These are phyloP conservation scores for Leptoclinus maculatus DNA, from an alignment of 2,797 vertebrate genomes.

Conservation along the genomic window DNA sequence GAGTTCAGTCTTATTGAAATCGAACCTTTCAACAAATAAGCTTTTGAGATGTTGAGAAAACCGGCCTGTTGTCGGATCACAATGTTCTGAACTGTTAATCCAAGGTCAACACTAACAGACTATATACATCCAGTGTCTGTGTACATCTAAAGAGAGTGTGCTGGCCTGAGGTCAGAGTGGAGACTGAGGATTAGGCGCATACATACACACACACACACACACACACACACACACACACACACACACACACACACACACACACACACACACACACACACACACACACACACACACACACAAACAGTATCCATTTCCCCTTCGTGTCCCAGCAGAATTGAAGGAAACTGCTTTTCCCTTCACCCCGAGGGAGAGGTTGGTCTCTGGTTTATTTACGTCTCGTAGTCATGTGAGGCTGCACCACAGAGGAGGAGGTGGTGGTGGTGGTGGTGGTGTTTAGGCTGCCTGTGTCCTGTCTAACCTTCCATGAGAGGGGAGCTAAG, in stretches of 20 bases:
- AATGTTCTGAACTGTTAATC: slow-evolving; percentile 5
- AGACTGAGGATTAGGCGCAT: slow-evolving; percentile 10
- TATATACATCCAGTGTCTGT: slow-evolving; percentile 25
- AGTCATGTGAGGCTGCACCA: slow-evolving; percentile 24
- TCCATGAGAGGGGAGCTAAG: background rate
- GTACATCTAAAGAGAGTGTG: slow-evolving; percentile 12
- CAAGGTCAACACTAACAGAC: slow-evolving; percentile 9
- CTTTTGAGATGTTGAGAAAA: background rate
- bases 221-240: slow-evolving; percentile 8
- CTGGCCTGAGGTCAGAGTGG: slow-evolving; percentile 17
- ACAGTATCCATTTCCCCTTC: slow-evolving; percentile 5
- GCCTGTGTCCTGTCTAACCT: slow-evolving; percentile 44
- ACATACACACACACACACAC: background rate
- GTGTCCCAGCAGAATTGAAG: slow-evolving; percentile 34
- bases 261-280: background rate
- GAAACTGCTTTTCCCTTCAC: slow-evolving; percentile 33
- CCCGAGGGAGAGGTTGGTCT: slow-evolving; percentile 15
- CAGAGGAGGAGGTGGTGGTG: slow-evolving; percentile 19
- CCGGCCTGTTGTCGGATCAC: background rate
- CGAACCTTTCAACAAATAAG: background rate
- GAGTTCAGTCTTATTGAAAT: background rate
- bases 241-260: slow-evolving; percentile 1
- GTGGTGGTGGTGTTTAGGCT: slow-evolving; percentile 33
- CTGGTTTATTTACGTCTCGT: slow-evolving; percentile 31
- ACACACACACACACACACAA: background rate